Percentiles rank a stretch among this genome's conserved stretches.
Conservation (phyloP, 2,113 vertebrate species). For the Pardalotus punctatus region DNA sequence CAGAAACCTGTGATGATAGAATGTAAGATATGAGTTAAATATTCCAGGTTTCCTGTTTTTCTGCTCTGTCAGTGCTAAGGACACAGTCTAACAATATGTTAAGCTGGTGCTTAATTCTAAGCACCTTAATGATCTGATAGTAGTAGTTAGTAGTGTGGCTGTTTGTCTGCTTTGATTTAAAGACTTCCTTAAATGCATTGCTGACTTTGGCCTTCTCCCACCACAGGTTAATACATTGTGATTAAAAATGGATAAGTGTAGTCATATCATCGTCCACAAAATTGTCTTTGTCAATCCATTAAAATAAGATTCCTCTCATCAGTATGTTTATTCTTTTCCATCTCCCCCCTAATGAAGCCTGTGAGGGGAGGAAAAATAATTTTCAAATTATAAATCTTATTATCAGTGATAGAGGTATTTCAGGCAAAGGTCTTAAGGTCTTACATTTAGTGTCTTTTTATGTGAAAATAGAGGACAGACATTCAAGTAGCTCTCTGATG, state of each 20-base stretch:
- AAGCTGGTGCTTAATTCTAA: not conserved
- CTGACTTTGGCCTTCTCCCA: not conserved
- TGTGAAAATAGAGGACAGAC: not conserved
- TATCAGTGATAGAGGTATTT: not conserved
- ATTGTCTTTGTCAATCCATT: not conserved
- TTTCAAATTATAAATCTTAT: not conserved
- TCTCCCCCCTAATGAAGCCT: not conserved
- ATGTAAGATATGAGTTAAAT: not conserved
- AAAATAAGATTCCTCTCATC: not conserved
- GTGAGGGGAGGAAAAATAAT: not conserved
- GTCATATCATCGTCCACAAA: not conserved
- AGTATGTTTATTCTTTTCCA: not conserved
- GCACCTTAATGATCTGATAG: not conserved
- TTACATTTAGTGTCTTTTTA: not conserved
- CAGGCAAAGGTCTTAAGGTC: not conserved
- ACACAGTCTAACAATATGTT: not conserved
- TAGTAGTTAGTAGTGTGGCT: not conserved
- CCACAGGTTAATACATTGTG: constrained; percentile 33
- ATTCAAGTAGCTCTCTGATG: not conserved
- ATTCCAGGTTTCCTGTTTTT: not conserved
- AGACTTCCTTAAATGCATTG: constrained; percentile 29
- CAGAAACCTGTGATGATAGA: not conserved
- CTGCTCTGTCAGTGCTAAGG: not conserved
- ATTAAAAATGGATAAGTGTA: constrained; percentile 48
- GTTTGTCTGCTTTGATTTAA: constrained; percentile 40